Conservation (phyloP, 2,888 invertebrate genomes). For the Acronicta alni region DNA sequence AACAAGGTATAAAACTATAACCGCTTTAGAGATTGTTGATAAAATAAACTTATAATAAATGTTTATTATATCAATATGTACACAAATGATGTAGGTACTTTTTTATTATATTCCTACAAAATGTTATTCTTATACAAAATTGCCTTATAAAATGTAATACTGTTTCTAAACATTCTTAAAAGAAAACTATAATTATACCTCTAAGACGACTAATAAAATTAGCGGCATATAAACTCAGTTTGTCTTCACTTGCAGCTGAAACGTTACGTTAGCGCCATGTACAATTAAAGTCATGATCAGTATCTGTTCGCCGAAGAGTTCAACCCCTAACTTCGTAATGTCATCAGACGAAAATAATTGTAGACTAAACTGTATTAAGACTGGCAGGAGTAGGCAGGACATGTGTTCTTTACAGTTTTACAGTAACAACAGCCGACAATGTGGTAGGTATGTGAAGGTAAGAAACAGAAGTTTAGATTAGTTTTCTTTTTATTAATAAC, state of each 20-base stretch:
- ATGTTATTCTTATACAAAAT: too few relatives aligned
- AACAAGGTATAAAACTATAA: too few relatives aligned
- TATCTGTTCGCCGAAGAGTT: conserved; percentile 85
- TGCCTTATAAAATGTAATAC: too few relatives aligned
- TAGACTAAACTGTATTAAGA: conserved; percentile 51
- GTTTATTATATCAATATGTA: too few relatives aligned
- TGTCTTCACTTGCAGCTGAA: conserved; percentile 73
- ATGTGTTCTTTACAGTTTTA: conserved; percentile 55
- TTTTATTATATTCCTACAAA: too few relatives aligned
- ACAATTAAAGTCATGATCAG: conserved; percentile 86
- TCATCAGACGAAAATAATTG: conserved; percentile 61
- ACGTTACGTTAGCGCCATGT: conserved; percentile 87
- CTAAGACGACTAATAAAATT: not conserved
- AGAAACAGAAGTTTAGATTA: conserved; percentile 26
- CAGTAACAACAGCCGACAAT: conserved; percentile 53
- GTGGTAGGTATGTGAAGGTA: conserved; percentile 16
- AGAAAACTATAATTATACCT: not conserved
- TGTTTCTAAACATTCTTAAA: not conserved
- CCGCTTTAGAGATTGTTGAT: too few relatives aligned
- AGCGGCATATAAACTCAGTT: conserved; percentile 68
- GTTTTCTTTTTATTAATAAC: not conserved
- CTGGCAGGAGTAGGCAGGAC: conserved; percentile 50
- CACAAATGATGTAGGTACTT: too few relatives aligned
- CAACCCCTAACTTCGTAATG: conserved; percentile 64
- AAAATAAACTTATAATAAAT: too few relatives aligned